These are phyloP conservation scores for Anser cygnoides DNA, from an alignment of 2,113 vertebrate species.

Conservation along the genomic window DNA sequence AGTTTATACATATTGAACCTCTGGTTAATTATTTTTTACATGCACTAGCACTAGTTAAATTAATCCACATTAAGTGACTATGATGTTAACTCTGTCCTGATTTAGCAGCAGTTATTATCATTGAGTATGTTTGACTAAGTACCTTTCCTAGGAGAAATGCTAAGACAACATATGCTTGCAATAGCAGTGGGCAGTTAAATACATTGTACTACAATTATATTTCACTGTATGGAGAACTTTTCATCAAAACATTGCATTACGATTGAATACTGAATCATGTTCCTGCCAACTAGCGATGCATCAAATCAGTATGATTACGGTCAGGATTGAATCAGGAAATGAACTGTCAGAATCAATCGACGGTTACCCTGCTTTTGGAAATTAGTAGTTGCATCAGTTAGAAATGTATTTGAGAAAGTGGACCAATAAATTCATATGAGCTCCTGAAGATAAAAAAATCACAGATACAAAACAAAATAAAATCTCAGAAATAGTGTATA, in stretches of 20 bases:
- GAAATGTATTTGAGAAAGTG: background rate
- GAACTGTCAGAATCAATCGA: slow-evolving; percentile 54
- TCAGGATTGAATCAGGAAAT: slow-evolving; percentile 57
- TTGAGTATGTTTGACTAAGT: slow-evolving; percentile 1
- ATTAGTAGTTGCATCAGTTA: slow-evolving; percentile 37
- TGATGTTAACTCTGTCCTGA: slow-evolving; percentile 17
- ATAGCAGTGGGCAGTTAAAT: slow-evolving; percentile 38
- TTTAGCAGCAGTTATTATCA: slow-evolving; percentile 28
- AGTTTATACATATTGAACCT: background rate
- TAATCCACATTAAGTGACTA: slow-evolving; percentile 5
- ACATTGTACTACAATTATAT: slow-evolving; percentile 38
- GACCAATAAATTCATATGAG: background rate
- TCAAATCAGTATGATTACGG: slow-evolving; percentile 52
- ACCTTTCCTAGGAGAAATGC: slow-evolving; percentile 37
- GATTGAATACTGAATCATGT: slow-evolving; percentile 40
- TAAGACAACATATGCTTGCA: slow-evolving; percentile 15
- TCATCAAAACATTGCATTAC: slow-evolving; percentile 32
- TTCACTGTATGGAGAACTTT: slow-evolving; percentile 43
- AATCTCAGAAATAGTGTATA: background rate
- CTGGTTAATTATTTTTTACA: slow-evolving; percentile 49
- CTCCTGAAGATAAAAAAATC: background rate
- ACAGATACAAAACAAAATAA: background rate
- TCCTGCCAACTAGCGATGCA: slow-evolving; percentile 52
- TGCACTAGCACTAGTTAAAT: slow-evolving; percentile 25
- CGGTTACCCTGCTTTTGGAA: slow-evolving; percentile 23